These are phyloP conservation scores for Xiphophorus couchianus DNA, from an alignment of 2,113 vertebrate genomes.

Conservation along the genomic window DNA sequence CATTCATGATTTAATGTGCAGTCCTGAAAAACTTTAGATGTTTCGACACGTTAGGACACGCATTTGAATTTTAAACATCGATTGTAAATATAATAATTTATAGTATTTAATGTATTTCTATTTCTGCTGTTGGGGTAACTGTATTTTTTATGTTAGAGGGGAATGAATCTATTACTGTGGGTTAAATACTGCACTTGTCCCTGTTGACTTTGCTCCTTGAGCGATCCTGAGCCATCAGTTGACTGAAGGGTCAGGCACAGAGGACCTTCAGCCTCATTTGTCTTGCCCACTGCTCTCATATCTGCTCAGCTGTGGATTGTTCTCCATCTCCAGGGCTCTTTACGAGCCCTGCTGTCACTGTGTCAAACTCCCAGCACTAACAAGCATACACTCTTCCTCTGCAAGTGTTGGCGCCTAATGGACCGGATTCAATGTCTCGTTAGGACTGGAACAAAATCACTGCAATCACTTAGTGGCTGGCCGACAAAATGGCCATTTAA, in stretches of 20 bases:
- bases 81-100: neutral
- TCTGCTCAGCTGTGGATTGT: slow-evolving; percentile 24
- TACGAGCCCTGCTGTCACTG: slow-evolving; percentile 46
- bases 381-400: slow-evolving; percentile 36
- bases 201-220: slow-evolving; percentile 24
- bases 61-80: too few relatives aligned
- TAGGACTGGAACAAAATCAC: slow-evolving; percentile 55
- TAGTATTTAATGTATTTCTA: neutral
- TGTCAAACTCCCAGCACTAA: slow-evolving; percentile 37
- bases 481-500: slow-evolving; percentile 57
- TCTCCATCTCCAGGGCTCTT: slow-evolving; percentile 40
- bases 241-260: slow-evolving; percentile 5
- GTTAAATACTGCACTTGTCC: slow-evolving; percentile 30
- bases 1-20: too few relatives aligned
- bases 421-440: slow-evolving; percentile 62
- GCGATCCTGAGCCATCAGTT: slow-evolving; percentile 2
- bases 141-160: neutral
- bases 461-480: slow-evolving; percentile 62
- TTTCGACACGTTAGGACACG: too few relatives aligned
- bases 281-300: slow-evolving; percentile 2
- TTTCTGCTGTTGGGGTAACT: neutral
- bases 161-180: neutral
- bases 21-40: too few relatives aligned
- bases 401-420: slow-evolving; percentile 52
- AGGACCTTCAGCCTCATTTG: slow-evolving; percentile 27